Evolutionary conservation across 2,113 vertebrate genomes (phyloP).

Genomic region (Ciconia boyciana): DNA sequence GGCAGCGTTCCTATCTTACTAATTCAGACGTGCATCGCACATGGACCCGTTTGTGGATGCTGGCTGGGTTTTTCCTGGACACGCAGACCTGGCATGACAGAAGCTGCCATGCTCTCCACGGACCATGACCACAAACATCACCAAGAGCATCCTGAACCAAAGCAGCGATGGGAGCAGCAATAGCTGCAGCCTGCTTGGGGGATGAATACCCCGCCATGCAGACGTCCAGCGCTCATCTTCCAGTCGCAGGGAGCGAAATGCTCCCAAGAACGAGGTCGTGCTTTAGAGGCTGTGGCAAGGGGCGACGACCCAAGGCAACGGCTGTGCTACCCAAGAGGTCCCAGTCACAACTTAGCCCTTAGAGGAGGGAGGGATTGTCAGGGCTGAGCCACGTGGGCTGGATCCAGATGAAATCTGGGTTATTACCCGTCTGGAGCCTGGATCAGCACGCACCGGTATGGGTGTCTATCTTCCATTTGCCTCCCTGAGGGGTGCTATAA

Average conservation of each 20-base stretch:
- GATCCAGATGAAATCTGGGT: not conserved
- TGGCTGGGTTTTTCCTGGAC: not conserved
- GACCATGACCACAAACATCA: not conserved
- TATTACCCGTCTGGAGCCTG: not conserved
- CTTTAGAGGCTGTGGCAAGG: not conserved
- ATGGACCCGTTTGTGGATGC: not conserved
- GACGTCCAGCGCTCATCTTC: not conserved
- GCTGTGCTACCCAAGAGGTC: not conserved
- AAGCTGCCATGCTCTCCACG: not conserved
- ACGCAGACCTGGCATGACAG: accelerated
- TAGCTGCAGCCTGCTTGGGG: not conserved
- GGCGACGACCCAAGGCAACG: not conserved
- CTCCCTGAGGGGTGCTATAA: slow-evolving; percentile 30
- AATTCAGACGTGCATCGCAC: accelerated
- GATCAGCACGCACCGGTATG: not conserved
- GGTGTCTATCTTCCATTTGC: not conserved
- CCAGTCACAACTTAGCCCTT: not conserved
- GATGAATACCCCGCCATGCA: not conserved
- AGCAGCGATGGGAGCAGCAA: not conserved
- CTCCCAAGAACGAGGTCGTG: accelerated
- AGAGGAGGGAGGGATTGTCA: not conserved
- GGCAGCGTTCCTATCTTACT: not conserved
- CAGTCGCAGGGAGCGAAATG: accelerated
- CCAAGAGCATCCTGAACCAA: not conserved
- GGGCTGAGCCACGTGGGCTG: not conserved